phyloP scores from a whole-genome alignment of 2,797 vertebrate genomes.

The Dallia pectoralis region DNA sequence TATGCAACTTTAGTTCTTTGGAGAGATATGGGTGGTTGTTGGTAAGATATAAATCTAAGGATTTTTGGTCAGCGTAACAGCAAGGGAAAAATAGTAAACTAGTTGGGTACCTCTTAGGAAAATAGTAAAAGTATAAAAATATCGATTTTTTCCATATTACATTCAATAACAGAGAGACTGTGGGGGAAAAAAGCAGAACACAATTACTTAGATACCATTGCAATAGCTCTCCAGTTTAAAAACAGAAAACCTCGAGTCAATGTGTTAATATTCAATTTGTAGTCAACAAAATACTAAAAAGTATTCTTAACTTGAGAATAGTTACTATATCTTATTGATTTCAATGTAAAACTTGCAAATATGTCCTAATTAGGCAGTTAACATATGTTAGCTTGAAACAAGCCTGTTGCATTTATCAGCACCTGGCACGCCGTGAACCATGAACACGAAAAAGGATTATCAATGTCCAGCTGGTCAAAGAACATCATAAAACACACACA shows the following conservation, averaged over 20 bases:
- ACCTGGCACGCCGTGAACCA: neutral
- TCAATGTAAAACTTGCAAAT: neutral
- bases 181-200: no score
- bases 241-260: neutral
- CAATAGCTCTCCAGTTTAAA: no score
- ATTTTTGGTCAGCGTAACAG: neutral
- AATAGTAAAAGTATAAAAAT: neutral
- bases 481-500: constrained; percentile 11
- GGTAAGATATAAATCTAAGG: neutral
- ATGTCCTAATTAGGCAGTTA: neutral
- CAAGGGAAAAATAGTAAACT: neutral
- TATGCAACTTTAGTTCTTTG: constrained; percentile 39
- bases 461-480: constrained; percentile 8
- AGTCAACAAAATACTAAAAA: neutral
- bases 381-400: neutral
- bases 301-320: neutral
- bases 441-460: neutral
- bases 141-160: no score
- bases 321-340: neutral
- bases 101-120: neutral
- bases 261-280: neutral
- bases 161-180: no score
- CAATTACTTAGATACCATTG: no score
- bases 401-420: neutral
- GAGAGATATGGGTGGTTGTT: neutral